Conservation (phyloP, 2,888 invertebrate genomes). For the Lordiphosa fenestrarum region DNA sequence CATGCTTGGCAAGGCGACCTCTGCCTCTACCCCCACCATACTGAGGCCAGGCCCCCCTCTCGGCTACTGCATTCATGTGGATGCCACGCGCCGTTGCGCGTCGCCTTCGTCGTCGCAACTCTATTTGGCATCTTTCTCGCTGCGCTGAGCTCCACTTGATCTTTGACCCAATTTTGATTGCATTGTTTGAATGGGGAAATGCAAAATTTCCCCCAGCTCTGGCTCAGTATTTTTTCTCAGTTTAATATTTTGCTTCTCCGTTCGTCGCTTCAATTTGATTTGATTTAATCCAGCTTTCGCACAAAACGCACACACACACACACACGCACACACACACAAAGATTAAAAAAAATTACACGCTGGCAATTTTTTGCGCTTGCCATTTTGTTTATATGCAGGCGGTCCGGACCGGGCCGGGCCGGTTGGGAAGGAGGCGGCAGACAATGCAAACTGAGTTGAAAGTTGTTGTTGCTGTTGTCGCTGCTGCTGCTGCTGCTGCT, state of each 20-base stretch:
- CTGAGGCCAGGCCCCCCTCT: neutral
- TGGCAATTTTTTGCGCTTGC: conserved; percentile 36
- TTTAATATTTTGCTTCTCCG: conserved; percentile 62
- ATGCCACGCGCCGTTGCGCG: conserved; percentile 67
- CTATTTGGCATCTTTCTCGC: conserved; percentile 56
- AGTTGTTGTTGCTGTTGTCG: conserved; percentile 22
- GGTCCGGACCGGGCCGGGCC: conserved; percentile 13
- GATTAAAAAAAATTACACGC: conserved; percentile 31
- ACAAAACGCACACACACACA: conserved; percentile 14
- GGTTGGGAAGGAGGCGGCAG: conserved; percentile 8
- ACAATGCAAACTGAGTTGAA: conserved; percentile 47
- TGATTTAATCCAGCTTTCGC: conserved; percentile 53
- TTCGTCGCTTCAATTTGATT: conserved; percentile 62
- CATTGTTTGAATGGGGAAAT: conserved; percentile 68
- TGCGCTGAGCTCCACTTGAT: conserved; percentile 71
- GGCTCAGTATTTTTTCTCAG: conserved; percentile 22
- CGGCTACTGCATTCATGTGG: conserved; percentile 50
- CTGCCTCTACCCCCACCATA: conserved; percentile 37
- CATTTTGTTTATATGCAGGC: conserved; percentile 44
- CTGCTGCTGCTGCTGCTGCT: conserved; percentile 25
- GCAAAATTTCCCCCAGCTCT: conserved; percentile 49
- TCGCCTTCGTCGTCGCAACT: conserved; percentile 51
- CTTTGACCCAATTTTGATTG: conserved; percentile 74
- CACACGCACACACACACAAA: conserved; percentile 2
- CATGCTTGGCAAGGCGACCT: conserved; percentile 65